Conservation (phyloP, 2,113 vertebrate species). For the Oenanthe oenanthe region DNA sequence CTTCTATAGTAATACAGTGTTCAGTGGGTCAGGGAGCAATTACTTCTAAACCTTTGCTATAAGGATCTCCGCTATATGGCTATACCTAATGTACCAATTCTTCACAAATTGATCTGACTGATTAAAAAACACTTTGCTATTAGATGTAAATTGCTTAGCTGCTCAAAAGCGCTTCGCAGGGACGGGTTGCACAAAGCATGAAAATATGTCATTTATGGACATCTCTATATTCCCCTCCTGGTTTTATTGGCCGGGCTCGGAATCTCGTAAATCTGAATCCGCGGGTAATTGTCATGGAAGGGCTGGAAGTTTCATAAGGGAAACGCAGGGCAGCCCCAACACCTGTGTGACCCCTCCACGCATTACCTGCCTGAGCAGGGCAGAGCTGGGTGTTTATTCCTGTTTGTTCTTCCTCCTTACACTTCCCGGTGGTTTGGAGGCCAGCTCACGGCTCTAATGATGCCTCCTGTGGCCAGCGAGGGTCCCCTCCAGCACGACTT, state of each 20-base stretch:
- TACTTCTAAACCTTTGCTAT: slow-evolving; percentile 64
- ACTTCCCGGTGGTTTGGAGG: not conserved
- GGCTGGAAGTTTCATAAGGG: not conserved
- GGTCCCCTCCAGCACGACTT: not conserved
- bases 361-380: not conserved
- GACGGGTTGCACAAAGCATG: slow-evolving; percentile 21
- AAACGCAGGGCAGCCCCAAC: not conserved
- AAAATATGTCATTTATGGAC: slow-evolving; percentile 53
- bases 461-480: not conserved
- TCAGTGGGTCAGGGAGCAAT: slow-evolving; percentile 69
- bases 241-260: slow-evolving; percentile 18
- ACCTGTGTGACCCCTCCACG: not conserved
- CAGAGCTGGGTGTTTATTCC: not conserved
- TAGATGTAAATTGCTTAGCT: slow-evolving; percentile 61
- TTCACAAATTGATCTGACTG: slow-evolving; percentile 71
- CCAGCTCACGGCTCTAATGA: not conserved
- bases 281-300: not conserved
- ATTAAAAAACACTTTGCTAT: slow-evolving; percentile 64
- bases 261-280: slow-evolving; percentile 18
- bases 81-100: slow-evolving; percentile 65
- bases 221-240: slow-evolving; percentile 27
- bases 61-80: slow-evolving; percentile 52
- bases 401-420: not conserved
- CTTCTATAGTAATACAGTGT: slow-evolving; percentile 66
- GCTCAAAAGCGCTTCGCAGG: slow-evolving; percentile 42